Percentiles rank a stretch among this genome's conserved stretches.
Evolutionary conservation across 2,888 invertebrate species (phyloP).

Genomic region (Eilema caniola): DNA sequence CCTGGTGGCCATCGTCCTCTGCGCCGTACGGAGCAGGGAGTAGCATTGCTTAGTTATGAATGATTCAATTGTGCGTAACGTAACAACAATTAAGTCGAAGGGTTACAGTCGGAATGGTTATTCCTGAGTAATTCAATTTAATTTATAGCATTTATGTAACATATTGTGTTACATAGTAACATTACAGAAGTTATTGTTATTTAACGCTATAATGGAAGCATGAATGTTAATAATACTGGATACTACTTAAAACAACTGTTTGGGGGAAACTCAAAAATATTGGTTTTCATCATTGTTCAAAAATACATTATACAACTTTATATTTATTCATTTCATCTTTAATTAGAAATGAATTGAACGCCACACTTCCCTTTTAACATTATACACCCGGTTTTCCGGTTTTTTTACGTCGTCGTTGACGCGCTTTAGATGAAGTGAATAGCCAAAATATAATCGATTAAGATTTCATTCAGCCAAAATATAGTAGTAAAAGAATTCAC

Average conservation of each 20-base stretch:
- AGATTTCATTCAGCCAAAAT: too few relatives aligned
- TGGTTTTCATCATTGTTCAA: not conserved
- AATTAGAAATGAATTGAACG: not conserved
- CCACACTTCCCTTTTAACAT: not conserved
- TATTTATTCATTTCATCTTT: not conserved
- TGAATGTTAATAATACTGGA: not conserved
- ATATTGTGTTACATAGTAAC: not conserved
- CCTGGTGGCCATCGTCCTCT: too few relatives aligned
- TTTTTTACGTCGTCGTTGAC: not conserved
- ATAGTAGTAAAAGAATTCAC: too few relatives aligned
- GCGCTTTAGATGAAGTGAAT: too few relatives aligned
- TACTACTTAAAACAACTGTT: too few relatives aligned
- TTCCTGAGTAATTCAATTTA: not conserved
- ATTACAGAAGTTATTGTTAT: not conserved
- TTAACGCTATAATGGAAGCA: not conserved
- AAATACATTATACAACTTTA: not conserved
- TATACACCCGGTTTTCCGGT: not conserved
- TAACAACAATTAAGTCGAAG: not conserved
- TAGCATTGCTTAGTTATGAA: too few relatives aligned
- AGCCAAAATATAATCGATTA: too few relatives aligned
- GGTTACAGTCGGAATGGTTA: not conserved
- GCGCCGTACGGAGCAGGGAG: too few relatives aligned
- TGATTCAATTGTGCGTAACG: too few relatives aligned
- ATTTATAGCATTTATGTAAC: not conserved
- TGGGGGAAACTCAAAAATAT: not conserved